Conservation (phyloP, 2,113 vertebrate genomes). For the Trogon melanurus region DNA sequence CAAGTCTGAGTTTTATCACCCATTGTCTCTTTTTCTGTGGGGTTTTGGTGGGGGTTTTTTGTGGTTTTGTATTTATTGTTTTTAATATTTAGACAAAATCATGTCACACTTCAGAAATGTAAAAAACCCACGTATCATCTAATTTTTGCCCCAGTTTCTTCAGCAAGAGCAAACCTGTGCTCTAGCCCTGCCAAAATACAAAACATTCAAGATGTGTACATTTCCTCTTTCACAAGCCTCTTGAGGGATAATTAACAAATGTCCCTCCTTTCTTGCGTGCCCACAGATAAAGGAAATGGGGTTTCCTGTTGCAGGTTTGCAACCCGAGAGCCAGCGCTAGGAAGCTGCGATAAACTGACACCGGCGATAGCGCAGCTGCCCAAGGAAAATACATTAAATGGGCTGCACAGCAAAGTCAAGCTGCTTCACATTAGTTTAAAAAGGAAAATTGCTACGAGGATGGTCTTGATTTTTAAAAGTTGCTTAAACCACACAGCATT, state of each 20-base stretch:
- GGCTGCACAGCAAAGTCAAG: background rate
- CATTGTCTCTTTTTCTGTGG: background rate
- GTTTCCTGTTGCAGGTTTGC: conserved; percentile 9
- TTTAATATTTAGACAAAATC: background rate
- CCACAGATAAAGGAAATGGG: background rate
- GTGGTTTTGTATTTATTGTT: background rate
- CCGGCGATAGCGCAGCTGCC: accelerated
- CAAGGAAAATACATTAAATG: background rate
- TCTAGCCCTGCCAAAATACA: background rate
- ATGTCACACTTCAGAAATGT: background rate
- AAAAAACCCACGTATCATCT: background rate
- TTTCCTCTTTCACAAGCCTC: background rate
- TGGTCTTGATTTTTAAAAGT: background rate
- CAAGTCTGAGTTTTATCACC: background rate
- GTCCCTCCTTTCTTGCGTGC: accelerated
- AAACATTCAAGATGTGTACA: accelerated
- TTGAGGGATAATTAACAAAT: background rate
- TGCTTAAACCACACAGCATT: background rate
- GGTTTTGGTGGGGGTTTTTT: no score
- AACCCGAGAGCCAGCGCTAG: background rate
- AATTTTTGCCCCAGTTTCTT: background rate
- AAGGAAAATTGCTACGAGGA: background rate
- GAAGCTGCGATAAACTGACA: background rate
- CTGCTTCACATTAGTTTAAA: background rate
- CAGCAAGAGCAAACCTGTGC: background rate